phyloP scores from a whole-genome alignment of 2,797 vertebrate genomes.

The Onychomys arenicola region DNA sequence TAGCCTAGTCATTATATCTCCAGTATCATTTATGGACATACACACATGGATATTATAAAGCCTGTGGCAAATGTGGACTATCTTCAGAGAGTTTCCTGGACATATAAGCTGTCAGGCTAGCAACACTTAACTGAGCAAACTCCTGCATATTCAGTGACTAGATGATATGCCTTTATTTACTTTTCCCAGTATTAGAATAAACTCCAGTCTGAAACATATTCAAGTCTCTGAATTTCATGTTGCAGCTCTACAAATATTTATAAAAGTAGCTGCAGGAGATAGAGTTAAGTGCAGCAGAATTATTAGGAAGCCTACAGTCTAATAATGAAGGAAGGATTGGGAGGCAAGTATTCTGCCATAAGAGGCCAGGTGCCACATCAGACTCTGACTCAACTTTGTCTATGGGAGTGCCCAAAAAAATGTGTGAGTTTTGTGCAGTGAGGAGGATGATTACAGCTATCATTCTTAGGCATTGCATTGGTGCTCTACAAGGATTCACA shows the following conservation, averaged over 20 bases:
- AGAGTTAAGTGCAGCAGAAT: background rate
- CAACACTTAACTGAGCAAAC: background rate
- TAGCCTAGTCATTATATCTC: background rate
- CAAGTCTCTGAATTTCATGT: background rate
- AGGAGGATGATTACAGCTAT: no score
- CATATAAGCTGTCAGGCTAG: background rate
- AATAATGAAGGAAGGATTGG: background rate
- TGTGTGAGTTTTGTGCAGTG: background rate
- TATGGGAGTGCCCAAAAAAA: background rate
- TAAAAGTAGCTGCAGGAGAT: background rate
- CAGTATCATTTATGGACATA: background rate
- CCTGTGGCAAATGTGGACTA: background rate
- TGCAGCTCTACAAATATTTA: background rate
- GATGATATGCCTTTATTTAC: constrained; percentile 9
- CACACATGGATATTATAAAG: background rate
- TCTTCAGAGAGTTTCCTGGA: constrained; percentile 4
- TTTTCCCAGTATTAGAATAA: constrained; percentile 26
- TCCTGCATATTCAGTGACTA: background rate
- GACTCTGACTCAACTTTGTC: background rate
- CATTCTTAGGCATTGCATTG: background rate
- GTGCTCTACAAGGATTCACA: background rate
- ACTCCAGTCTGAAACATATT: background rate
- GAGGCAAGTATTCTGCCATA: background rate
- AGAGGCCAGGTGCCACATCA: background rate
- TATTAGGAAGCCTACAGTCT: background rate